Evolutionary conservation across 2,888 invertebrate genomes (phyloP).

Genomic region (Gymnosoma rotundatum): DNA sequence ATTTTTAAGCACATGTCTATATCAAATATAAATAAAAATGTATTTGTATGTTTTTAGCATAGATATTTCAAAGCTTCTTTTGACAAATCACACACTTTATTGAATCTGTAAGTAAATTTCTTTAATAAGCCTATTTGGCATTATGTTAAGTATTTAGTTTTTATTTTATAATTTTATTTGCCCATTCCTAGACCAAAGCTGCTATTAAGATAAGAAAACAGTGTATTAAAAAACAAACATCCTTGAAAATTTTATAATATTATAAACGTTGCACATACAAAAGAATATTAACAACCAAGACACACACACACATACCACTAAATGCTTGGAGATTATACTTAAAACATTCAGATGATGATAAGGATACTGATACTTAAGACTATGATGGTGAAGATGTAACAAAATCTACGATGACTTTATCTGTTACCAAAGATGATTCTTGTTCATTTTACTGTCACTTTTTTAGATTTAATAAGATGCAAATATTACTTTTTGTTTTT

Average conservation of each 20-base stretch:
- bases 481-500: background rate
- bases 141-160: background rate
- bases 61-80: background rate
- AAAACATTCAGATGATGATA: conserved; percentile 36
- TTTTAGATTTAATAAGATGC: conserved; percentile 16
- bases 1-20: background rate
- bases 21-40: background rate
- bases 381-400: conserved; percentile 12
- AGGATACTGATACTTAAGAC: conserved; percentile 7
- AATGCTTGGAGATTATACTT: conserved; percentile 51
- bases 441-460: conserved; percentile 25
- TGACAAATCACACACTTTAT: background rate
- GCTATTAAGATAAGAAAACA: background rate
- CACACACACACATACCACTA: conserved; percentile 6
- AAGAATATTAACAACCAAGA: conserved; percentile 6
- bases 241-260: conserved; percentile 60
- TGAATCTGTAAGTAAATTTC: background rate
- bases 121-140: background rate
- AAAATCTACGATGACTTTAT: conserved; percentile 23
- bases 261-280: conserved; percentile 48
- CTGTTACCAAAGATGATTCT: conserved; percentile 46
- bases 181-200: background rate
- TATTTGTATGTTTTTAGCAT: background rate
- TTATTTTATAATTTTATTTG: background rate
- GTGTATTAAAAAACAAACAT: conserved; percentile 9